phyloP scores from a whole-genome alignment of 2,797 vertebrate species.

The Rhynchonycteris naso region DNA sequence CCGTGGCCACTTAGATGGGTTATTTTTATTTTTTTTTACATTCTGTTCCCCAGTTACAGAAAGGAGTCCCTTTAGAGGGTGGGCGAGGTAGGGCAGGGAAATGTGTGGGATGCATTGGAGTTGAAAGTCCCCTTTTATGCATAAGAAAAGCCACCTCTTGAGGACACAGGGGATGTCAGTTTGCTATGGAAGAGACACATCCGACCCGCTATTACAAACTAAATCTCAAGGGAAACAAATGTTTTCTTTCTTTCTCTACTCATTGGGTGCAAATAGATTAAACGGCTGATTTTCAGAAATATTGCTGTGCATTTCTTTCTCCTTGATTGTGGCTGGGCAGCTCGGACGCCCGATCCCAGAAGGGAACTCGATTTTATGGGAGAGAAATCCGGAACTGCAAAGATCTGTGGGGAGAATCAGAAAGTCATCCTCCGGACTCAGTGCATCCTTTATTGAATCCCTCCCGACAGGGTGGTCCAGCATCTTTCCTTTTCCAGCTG shows the following conservation, averaged over 20 bases:
- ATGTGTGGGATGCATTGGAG: constrained; percentile 47
- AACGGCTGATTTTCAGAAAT: constrained; percentile 78
- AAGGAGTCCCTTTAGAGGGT: constrained; percentile 53
- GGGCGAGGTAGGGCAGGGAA: constrained; percentile 25
- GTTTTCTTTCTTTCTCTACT: constrained; percentile 48
- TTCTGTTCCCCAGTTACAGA: constrained; percentile 79
- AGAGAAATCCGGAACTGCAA: background rate
- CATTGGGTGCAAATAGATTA: constrained; percentile 72
- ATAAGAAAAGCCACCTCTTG: background rate
- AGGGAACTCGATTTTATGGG: background rate
- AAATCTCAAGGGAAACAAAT: constrained; percentile 58
- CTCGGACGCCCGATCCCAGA: background rate
- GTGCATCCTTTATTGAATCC: background rate
- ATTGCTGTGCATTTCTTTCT: constrained; percentile 36
- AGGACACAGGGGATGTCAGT: constrained; percentile 54
- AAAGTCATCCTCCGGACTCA: background rate
- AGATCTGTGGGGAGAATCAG: background rate
- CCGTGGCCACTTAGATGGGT: constrained; percentile 79
- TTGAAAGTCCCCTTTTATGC: constrained; percentile 56
- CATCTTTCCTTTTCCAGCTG: background rate
- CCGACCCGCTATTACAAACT: constrained; percentile 40
- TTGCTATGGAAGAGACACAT: constrained; percentile 73
- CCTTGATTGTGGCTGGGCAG: background rate
- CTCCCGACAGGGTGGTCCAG: background rate
- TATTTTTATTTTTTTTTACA: constrained; percentile 67